Evolutionary conservation across 2,113 vertebrate species (phyloP).

Genomic region (Dipodomys stephensi): DNA sequence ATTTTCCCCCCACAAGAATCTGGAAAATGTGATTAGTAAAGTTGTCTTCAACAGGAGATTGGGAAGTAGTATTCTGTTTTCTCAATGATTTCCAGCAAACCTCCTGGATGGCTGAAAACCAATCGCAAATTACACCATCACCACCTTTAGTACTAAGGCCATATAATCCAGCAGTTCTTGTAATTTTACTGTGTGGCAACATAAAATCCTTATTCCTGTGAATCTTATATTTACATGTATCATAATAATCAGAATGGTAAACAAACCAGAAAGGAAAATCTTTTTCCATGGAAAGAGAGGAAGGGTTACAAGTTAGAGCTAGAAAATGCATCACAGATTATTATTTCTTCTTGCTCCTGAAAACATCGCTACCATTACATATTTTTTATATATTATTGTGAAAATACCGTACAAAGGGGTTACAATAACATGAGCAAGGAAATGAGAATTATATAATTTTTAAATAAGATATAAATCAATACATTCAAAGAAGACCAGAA

Average conservation of each 20-base stretch:
- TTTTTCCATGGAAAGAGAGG: background rate
- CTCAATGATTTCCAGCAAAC: background rate
- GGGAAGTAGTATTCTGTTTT: background rate
- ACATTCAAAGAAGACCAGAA: background rate
- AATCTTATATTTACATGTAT: background rate
- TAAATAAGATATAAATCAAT: background rate
- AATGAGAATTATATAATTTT: background rate
- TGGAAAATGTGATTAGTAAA: background rate
- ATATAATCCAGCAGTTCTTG: background rate
- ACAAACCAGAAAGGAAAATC: background rate
- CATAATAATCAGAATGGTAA: background rate
- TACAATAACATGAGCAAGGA: no score
- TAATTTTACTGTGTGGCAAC: background rate
- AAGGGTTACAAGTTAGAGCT: background rate
- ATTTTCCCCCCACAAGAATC: background rate
- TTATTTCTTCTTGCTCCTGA: background rate
- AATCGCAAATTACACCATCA: background rate
- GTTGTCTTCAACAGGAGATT: background rate
- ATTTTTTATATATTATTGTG: no score
- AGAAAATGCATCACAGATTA: background rate
- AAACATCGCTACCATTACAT: background rate
- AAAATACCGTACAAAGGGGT: no score
- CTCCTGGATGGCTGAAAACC: background rate
- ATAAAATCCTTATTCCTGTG: background rate
- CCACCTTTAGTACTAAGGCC: background rate